Percentiles rank a stretch among this genome's conserved stretches.
phyloP scores from a whole-genome alignment of 2,113 vertebrate species.

The Psittacara wagleri region DNA sequence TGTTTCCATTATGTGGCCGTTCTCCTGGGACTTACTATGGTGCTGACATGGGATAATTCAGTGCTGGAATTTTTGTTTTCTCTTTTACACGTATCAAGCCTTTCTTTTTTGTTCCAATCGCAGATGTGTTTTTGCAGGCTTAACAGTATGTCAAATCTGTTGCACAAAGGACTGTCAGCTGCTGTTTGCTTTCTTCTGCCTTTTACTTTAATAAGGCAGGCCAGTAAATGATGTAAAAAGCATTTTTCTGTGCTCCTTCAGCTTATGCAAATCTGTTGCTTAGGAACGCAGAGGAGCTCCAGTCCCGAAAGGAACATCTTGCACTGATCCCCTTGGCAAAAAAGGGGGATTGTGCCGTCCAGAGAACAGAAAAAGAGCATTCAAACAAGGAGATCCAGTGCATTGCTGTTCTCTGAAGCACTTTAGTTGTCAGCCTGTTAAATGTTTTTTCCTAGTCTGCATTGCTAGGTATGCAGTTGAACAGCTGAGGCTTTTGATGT shows the following conservation, averaged over 20 bases:
- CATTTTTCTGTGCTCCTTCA: constrained; percentile 46
- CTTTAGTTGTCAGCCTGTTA: background rate
- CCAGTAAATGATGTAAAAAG: constrained; percentile 29
- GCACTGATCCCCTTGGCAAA: constrained; percentile 3
- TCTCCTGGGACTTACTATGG: background rate
- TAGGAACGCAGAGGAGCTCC: constrained; percentile 17
- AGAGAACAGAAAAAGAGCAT: background rate
- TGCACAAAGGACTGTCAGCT: constrained; percentile 37
- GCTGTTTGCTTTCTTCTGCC: constrained; percentile 21
- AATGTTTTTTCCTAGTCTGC: background rate
- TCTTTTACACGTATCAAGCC: background rate
- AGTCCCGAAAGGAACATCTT: constrained; percentile 16
- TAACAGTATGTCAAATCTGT: background rate
- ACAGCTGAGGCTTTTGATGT: background rate
- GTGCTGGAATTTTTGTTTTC: background rate
- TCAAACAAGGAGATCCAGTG: background rate
- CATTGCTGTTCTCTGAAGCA: background rate
- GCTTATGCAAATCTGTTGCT: constrained; percentile 65
- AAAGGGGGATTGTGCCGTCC: background rate
- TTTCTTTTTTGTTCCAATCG: background rate
- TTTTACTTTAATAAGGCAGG: constrained; percentile 33
- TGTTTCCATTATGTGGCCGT: background rate
- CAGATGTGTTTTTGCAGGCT: constrained; percentile 11
- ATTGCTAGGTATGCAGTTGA: background rate
- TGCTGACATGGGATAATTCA: background rate